phyloP scores from a whole-genome alignment of 2,113 vertebrate species.

The Etheostoma spectabile region DNA sequence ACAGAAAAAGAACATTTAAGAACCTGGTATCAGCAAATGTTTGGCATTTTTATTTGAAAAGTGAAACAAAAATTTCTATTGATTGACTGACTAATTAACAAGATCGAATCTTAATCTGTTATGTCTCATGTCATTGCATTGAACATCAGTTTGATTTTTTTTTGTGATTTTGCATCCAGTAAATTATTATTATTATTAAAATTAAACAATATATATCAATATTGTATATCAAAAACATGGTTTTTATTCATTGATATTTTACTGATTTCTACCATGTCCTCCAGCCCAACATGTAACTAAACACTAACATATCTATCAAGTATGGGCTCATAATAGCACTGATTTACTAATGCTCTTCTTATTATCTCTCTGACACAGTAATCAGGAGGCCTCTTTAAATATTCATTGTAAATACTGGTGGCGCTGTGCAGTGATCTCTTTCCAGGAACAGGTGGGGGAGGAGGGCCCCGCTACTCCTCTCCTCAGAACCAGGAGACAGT shows the following conservation, averaged over 20 bases:
- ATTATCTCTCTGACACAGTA: slow-evolving; percentile 24
- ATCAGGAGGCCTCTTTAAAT: slow-evolving; percentile 59
- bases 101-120: too few relatives aligned
- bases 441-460: slow-evolving; percentile 71
- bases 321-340: slow-evolving; percentile 7
- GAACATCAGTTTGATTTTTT: not conserved
- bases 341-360: slow-evolving; percentile 24
- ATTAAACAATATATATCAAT: too few relatives aligned
- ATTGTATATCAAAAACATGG: too few relatives aligned
- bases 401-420: slow-evolving; percentile 60
- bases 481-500: slow-evolving; percentile 32
- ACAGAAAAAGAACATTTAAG: not conserved
- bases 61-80: too few relatives aligned
- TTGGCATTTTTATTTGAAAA: not conserved
- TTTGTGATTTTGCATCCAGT: not conserved
- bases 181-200: too few relatives aligned
- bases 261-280: not conserved
- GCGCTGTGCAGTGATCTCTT: slow-evolving; percentile 59
- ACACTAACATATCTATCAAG: not conserved
- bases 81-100: too few relatives aligned
- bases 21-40: not conserved
- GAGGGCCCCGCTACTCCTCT: slow-evolving; percentile 40
- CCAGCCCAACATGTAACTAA: not conserved
- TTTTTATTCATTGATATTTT: not conserved
- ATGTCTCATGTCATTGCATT: not conserved